Base-by-base conservation (phyloP, 2,888 invertebrate species). In the Reticulitermes lucifugus region DNA sequence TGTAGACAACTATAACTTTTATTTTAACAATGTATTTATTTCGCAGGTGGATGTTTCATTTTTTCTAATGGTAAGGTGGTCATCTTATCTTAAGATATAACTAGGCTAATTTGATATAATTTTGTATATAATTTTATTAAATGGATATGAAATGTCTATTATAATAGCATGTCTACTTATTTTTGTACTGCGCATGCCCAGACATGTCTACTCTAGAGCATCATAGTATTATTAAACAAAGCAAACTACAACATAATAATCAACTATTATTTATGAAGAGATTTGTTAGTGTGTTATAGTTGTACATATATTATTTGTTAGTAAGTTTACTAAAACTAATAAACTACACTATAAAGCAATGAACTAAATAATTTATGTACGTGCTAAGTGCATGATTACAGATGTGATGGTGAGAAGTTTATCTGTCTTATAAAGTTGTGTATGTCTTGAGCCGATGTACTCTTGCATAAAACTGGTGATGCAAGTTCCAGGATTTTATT, bases 111-210 rank as follows among this genome's bases (percentile, higher is more conserved):
- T 75, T 75, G 75, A 71, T 71, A 71, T 71, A 25, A 29, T 71
- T 29, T 6, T 71, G 35, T 18, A 29, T 71, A 71, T 71, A 29
- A 21, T 12, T 43, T 75, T 59, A 41, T 59, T 9, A 70, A 46
- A 1, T 46, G 46, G 12, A 46, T 12, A 46, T 46, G 46, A 12
- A 82, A 59, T 82, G 5, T 82, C 12, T 65, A 7, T 10, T 35
- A 55, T 59, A 80, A 83, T 41, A 25, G 46, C 43, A 60, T 73
- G 41, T 22, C 35, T 43, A 75, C 29, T 35, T 14, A 3, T 73
- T 55, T 71, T 83, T 83, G 46, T 83, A 83, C 73, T 80, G 46
- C 3, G n/a, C 21, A 51, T 77, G 77, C 77, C 46, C 77, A 77
- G 18, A 51, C 2, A n/a, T 41, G n/a, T 46, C 0, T 77, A 25